phyloP scores from a whole-genome alignment of 1,140 invertebrate species.

The Nasonia vitripennis region DNA sequence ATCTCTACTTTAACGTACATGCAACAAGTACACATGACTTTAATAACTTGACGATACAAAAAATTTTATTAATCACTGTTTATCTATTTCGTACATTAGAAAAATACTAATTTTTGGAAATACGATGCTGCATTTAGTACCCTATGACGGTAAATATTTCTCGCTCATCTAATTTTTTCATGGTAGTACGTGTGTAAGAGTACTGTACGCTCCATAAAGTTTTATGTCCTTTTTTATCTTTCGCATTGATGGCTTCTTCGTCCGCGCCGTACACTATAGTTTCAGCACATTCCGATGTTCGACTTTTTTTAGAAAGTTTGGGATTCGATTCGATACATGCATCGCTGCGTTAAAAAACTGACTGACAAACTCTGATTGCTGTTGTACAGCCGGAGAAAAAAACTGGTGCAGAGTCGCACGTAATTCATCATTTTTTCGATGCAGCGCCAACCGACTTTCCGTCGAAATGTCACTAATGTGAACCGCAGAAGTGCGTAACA shows the following conservation, averaged over 20 bases:
- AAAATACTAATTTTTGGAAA: too few relatives aligned
- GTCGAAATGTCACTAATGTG: neutral
- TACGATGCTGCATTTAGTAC: too few relatives aligned
- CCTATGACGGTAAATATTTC: too few relatives aligned
- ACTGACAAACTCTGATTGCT: neutral
- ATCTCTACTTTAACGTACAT: too few relatives aligned
- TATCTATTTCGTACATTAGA: too few relatives aligned
- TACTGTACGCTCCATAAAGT: neutral
- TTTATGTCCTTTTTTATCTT: neutral
- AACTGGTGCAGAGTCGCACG: neutral
- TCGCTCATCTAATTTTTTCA: neutral
- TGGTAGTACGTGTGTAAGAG: neutral
- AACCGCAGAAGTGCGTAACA: conserved; percentile 3
- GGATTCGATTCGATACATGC: neutral
- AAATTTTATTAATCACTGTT: too few relatives aligned
- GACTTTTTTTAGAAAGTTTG: neutral
- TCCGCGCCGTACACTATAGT: neutral
- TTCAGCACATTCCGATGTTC: neutral
- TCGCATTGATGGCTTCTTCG: neutral
- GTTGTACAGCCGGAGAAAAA: neutral
- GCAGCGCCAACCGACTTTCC: neutral
- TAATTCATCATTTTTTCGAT: neutral
- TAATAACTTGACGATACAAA: too few relatives aligned
- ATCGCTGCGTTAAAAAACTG: neutral
- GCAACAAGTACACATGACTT: too few relatives aligned